Conservation (phyloP, 2,113 vertebrate genomes). For the Malurus alboscapulatus region DNA sequence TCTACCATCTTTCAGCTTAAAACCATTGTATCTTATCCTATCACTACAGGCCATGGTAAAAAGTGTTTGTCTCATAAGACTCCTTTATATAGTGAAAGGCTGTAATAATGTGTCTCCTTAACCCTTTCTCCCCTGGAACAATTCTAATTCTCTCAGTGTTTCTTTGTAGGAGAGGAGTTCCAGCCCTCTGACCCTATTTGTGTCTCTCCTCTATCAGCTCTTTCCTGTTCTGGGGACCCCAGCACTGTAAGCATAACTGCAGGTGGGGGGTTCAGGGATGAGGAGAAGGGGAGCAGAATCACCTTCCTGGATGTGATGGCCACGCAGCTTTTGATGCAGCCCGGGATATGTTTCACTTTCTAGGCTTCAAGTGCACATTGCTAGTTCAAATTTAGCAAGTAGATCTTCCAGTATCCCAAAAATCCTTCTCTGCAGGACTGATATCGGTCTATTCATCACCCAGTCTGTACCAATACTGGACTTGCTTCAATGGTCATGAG, state of each 20-base stretch:
- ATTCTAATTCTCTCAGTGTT: neutral
- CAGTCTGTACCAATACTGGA: neutral
- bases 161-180: neutral
- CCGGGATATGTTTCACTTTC: neutral
- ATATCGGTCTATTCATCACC: neutral
- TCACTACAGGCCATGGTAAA: neutral
- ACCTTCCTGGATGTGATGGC: neutral
- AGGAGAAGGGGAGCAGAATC: neutral
- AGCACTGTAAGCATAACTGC: neutral
- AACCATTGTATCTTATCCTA: rapidly evolving
- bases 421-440: neutral
- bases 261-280: rapidly evolving
- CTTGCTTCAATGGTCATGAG: neutral
- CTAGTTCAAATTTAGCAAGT: neutral
- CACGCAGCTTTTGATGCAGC: rapidly evolving
- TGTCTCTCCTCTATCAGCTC: neutral
- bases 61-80: neutral
- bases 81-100: neutral
- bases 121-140: neutral
- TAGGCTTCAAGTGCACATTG: neutral
- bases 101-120: neutral
- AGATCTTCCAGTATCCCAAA: neutral
- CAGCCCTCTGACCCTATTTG: neutral
- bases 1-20: neutral
- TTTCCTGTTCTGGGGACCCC: neutral